Percentiles rank a stretch among this genome's conserved stretches.
These are phyloP conservation scores for Drosophila sechellia DNA, from an alignment of 1,140 invertebrate species.

Conservation along the genomic window DNA sequence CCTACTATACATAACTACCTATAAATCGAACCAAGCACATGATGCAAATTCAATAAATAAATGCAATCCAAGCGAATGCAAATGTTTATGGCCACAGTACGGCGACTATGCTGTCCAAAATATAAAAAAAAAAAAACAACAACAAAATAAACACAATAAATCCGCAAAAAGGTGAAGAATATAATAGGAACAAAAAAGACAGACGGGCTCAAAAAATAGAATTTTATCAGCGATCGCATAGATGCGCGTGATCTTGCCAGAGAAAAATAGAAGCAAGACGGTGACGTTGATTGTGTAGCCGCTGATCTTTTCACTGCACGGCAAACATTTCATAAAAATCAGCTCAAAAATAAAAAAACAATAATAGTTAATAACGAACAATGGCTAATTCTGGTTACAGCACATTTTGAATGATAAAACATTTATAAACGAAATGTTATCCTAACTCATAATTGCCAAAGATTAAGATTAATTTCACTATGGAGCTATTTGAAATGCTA, in stretches of 20 bases:
- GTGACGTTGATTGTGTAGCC: constrained; percentile 59
- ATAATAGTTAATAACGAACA: background rate
- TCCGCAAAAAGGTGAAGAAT: background rate
- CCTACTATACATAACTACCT: background rate
- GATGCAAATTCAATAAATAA: constrained; percentile 51
- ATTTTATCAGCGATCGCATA: constrained; percentile 72
- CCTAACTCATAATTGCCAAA: too few species aligned
- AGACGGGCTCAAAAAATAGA: constrained; percentile 15
- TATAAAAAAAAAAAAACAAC: background rate
- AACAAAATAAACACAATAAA: background rate
- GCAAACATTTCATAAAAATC: background rate
- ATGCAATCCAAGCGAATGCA: constrained; percentile 51
- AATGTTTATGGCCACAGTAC: constrained; percentile 13
- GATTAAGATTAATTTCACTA: too few species aligned
- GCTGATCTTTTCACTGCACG: constrained; percentile 12
- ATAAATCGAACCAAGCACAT: constrained; percentile 40
- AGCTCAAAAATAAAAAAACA: background rate
- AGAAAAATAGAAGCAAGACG: constrained; percentile 65
- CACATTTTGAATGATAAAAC: too few species aligned
- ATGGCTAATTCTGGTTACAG: too few species aligned
- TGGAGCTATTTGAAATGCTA: too few species aligned
- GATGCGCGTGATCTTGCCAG: constrained; percentile 75
- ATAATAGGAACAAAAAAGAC: background rate
- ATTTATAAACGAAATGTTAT: too few species aligned
- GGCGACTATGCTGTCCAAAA: constrained; percentile 11